These are phyloP conservation scores for Dryobota labecula DNA, from an alignment of 2,888 invertebrate genomes.

Conservation along the genomic window DNA sequence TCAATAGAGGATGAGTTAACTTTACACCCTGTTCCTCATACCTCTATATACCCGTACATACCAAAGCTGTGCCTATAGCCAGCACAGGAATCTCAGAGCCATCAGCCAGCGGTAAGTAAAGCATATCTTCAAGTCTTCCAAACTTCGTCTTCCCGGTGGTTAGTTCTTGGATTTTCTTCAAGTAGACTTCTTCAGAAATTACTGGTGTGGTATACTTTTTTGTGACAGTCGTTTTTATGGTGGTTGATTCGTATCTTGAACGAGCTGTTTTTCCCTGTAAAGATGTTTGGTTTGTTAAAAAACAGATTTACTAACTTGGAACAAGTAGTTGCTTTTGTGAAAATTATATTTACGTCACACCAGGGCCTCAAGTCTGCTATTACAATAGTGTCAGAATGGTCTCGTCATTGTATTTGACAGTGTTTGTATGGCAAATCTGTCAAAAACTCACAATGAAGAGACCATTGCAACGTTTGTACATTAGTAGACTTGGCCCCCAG, in stretches of 20 bases:
- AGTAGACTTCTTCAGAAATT: conserved; percentile 66
- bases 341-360: too few relatives aligned
- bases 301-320: background rate
- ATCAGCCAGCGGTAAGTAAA: conserved; percentile 70
- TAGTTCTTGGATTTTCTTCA: conserved; percentile 72
- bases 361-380: too few relatives aligned
- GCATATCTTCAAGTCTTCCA: conserved; percentile 68
- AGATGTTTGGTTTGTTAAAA: background rate
- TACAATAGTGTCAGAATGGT: too few relatives aligned
- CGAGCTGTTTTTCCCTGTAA: conserved; percentile 65
- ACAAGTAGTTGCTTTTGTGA: too few relatives aligned
- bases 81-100: conserved; percentile 77
- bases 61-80: conserved; percentile 82
- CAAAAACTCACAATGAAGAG: too few relatives aligned
- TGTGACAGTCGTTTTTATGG: fast-evolving
- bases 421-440: too few relatives aligned
- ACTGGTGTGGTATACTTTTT: background rate
- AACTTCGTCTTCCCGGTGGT: conserved; percentile 68
- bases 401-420: too few relatives aligned
- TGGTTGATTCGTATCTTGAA: conserved; percentile 1
- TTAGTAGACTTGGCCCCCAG: too few relatives aligned
- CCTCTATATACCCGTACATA: too few relatives aligned
- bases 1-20: too few relatives aligned
- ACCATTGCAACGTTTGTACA: too few relatives aligned
- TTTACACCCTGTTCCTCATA: too few relatives aligned